phyloP scores from a whole-genome alignment of 2,888 invertebrate species.

The Phymatocera aterrima region DNA sequence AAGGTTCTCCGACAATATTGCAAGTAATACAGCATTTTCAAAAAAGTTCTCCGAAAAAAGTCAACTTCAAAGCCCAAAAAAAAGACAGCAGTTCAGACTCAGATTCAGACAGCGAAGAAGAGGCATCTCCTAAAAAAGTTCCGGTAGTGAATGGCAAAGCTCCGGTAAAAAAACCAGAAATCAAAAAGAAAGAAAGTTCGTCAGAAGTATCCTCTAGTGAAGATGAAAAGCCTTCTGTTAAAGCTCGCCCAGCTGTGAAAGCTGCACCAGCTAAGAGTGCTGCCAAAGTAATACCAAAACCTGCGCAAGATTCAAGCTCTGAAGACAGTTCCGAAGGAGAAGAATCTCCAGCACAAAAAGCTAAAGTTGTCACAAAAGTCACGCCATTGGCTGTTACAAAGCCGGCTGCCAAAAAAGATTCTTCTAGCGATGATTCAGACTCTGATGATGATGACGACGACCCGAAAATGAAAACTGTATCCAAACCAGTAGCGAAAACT shows the following conservation, averaged over 20 bases:
- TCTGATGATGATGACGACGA: constrained; percentile 52
- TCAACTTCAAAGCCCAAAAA: constrained; percentile 67
- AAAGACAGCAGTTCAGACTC: constrained; percentile 70
- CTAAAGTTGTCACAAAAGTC: constrained; percentile 50
- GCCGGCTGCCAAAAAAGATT: constrained; percentile 54
- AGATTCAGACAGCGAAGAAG: constrained; percentile 69
- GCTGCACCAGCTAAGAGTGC: constrained; percentile 58
- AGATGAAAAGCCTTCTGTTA: constrained; percentile 63
- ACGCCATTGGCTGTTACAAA: constrained; percentile 46
- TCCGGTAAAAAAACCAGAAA: constrained; percentile 51
- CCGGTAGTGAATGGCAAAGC: constrained; percentile 63
- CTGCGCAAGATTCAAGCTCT: constrained; percentile 59
- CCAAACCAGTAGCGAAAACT: constrained; percentile 52
- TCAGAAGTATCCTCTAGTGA: constrained; percentile 64
- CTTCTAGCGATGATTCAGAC: constrained; percentile 55
- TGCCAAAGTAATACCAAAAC: constrained; percentile 50
- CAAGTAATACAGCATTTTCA: constrained; percentile 80
- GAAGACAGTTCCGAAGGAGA: constrained; percentile 65
- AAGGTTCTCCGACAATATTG: constrained; percentile 81
- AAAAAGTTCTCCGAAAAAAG: constrained; percentile 75
- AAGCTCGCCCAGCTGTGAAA: constrained; percentile 66
- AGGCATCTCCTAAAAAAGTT: constrained; percentile 58
- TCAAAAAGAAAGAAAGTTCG: constrained; percentile 59
- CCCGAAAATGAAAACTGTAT: constrained; percentile 50
- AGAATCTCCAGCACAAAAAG: constrained; percentile 54